Conservation (phyloP, 1,140 invertebrate species). For the Saxidomus purpurata region DNA sequence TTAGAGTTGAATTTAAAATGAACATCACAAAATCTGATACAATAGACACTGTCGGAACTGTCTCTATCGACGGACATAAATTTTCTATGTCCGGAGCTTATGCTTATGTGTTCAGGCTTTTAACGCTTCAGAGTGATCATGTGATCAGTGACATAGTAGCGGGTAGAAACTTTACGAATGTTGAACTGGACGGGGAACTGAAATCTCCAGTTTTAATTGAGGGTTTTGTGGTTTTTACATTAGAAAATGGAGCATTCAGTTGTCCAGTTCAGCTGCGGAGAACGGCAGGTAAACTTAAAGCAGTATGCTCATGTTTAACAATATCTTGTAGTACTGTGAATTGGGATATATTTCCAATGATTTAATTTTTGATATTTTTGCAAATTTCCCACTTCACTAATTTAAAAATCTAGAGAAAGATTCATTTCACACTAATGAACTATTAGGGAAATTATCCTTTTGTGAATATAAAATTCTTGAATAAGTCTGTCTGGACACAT, state of each 20-base stretch:
- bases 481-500: too few species aligned
- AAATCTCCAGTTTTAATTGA: conserved; percentile 48
- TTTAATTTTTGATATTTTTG: too few species aligned
- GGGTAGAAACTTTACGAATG: conserved; percentile 43
- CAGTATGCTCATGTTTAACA: neutral
- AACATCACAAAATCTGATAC: conserved; percentile 56
- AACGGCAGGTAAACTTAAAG: conserved; percentile 49
- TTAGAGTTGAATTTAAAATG: conserved; percentile 37
- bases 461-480: too few species aligned
- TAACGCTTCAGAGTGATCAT: conserved; percentile 43
- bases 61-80: conserved; percentile 2
- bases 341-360: too few species aligned
- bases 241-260: neutral
- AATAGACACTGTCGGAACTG: conserved; percentile 50
- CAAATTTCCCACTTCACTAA: too few species aligned
- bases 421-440: too few species aligned
- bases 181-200: conserved; percentile 51
- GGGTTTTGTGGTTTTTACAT: conserved; percentile 55
- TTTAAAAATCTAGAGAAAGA: too few species aligned
- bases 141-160: neutral
- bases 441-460: too few species aligned
- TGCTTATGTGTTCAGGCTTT: conserved; percentile 28
- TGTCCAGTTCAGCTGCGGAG: conserved; percentile 50
- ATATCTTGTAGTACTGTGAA: too few species aligned
- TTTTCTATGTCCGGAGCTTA: conserved; percentile 49